Evolutionary conservation across 2,113 vertebrate genomes (phyloP), one percentile per base, ranked within the genome.

Genomic region (Salvelinus sp.): DNA sequence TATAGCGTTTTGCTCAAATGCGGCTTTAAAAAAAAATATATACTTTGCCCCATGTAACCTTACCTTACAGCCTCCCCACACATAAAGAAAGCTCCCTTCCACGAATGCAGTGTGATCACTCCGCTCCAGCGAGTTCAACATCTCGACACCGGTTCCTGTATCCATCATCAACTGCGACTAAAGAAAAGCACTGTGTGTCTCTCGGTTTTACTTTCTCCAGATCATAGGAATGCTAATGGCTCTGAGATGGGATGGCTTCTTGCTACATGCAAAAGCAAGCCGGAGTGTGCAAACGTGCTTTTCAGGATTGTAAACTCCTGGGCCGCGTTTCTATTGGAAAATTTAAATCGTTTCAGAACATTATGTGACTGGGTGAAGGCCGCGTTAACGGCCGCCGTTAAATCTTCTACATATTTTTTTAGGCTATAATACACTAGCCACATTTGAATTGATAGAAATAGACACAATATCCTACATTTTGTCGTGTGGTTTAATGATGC

Each of bases 1-100:
- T 44, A 44, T 10, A 12, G 38, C 2, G 9, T 44, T 44, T 2
- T 38, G 38, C 38, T 38, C 3, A 50, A 14, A 14, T 16, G 14
- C 14, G 14, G 48, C 48, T 64, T 58, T 1, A 33, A 33, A 0
- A 33, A 33, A 5, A 30, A 4, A 30, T 30, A 5, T 1, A 0
- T 58, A 50, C n/a, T 62, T 20, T n/a, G 54, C 28, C 28, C 28
- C 20, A 33, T 23, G 18, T 54, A 33, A 6, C 3, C 93, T 95
- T 91, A 98, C 97, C 96, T 95, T 94, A 83, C 95, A 96, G 65
- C 96, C 96, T 69, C 97, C 96, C 96, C 96, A 98, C 62, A 96
- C 95, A 20, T 94, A 95, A 80, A 98, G 95, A 60, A 84, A 89
- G 86, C 91, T 91, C 72, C 88, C 88, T 79, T 94, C 88, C 75